Evolutionary conservation across 53 echinoderm and acorn worm genomes (phyloP).

Genomic region (Arbacia lixula): DNA sequence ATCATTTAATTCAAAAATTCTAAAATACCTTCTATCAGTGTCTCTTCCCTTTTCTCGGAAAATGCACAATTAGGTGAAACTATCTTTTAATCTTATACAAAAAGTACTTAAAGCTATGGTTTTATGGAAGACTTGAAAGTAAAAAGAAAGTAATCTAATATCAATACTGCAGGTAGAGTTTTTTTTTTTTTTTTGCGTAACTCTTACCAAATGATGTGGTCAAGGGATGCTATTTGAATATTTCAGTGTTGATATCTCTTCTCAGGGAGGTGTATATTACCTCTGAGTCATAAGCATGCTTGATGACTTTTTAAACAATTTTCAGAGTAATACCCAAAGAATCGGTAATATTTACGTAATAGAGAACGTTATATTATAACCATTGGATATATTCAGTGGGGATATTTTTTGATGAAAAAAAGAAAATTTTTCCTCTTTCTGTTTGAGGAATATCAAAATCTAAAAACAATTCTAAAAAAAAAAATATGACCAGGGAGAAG

Average conservation of each 20-base stretch:
- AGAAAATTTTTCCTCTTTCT: not conserved
- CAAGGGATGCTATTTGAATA: not conserved
- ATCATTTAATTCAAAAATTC: not conserved
- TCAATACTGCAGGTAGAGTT: slow-evolving; percentile 19
- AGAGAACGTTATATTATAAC: not conserved
- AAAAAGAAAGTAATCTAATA: not conserved
- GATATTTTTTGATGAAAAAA: slow-evolving; percentile 5
- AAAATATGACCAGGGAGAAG: not conserved
- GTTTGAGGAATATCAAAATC: slow-evolving; percentile 18
- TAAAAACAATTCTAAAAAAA: slow-evolving; percentile 15
- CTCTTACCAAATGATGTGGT: not conserved
- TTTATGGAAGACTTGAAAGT: not conserved
- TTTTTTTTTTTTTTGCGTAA: not conserved
- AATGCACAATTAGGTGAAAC: not conserved
- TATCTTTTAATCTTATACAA: not conserved
- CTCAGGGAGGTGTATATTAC: not conserved
- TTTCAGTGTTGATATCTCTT: not conserved
- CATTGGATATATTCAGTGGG: slow-evolving; percentile 5
- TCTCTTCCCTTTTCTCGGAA: not conserved
- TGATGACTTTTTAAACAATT: not conserved
- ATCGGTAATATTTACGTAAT: not conserved
- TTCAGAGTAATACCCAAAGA: not conserved
- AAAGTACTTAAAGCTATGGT: not conserved
- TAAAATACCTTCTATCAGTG: not conserved
- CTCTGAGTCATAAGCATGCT: not conserved